These are phyloP conservation scores for Ibidorhyncha struthersii DNA, from an alignment of 2,113 vertebrate species.

Conservation along the genomic window DNA sequence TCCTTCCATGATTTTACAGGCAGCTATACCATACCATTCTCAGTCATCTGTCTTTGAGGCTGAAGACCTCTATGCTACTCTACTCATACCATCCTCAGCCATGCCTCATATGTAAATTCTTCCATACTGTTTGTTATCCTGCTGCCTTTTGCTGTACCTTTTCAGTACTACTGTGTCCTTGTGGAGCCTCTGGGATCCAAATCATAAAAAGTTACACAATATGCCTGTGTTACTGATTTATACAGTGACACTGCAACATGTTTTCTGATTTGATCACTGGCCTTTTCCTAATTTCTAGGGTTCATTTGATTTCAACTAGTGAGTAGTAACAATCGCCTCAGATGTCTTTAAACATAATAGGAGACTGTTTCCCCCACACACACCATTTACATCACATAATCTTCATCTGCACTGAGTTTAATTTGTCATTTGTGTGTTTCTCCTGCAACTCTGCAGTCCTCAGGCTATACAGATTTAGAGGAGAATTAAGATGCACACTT, in stretches of 20 bases:
- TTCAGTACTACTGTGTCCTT: not conserved
- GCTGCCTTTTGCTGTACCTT: not conserved
- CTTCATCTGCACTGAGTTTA: not conserved
- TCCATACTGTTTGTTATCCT: not conserved
- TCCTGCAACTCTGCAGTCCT: not conserved
- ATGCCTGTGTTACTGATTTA: not conserved
- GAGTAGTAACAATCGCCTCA: not conserved
- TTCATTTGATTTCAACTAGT: not conserved
- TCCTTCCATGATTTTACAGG: not conserved
- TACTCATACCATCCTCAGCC: not conserved
- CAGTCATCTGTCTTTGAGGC: not conserved
- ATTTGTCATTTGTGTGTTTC: not conserved
- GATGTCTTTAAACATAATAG: not conserved
- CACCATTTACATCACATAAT: not conserved
- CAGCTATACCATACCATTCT: not conserved
- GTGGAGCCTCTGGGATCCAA: not conserved
- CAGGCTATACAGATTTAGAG: not conserved
- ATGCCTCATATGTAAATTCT: not conserved
- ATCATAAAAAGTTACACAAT: not conserved
- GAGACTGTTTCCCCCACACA: not conserved
- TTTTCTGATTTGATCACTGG: not conserved
- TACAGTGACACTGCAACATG: accelerated
- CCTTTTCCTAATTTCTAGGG: not conserved
- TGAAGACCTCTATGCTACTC: not conserved
- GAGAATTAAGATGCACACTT: not conserved